Evolutionary conservation across 2,888 invertebrate genomes (phyloP), one percentile per base, ranked within the genome.

Genomic region (Nomada flava): DNA sequence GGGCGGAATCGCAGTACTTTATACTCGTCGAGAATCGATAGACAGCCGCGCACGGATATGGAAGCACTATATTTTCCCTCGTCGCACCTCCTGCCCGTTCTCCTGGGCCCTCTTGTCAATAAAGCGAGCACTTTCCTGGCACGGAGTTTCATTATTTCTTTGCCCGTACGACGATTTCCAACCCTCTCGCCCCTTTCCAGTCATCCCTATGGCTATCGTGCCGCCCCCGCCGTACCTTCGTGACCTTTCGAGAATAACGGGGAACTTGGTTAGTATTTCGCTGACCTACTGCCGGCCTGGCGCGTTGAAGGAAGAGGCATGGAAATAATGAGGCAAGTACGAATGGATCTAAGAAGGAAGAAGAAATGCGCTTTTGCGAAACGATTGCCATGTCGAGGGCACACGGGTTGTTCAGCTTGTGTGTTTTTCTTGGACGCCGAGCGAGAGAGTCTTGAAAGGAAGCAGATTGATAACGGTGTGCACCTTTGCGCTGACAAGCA

Each of bases 11-110:
- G 89, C 89, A 88, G 89, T 92, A 91, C 92, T 92, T 92, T 92
- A 91, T 92, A 91, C 91, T 91, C 92, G 89, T 88, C 87, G 90
- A 89, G 89, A 91, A 91, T 91, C 91, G 91, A 90, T 90, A 90
- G 90, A 89, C 90, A 88, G 88, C 84, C 86, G 81, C 84, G 88
- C 87, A 78, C 89, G 90, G 89, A 90, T 90, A 91, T 91, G 89
- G 88, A 90, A 87, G 90, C 89, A 88, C 88, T 90, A 88, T 89
- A 87, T 87, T 88, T 85, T 88, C 88, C 82, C 84, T 86, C 85
- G 85, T 87, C 89, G 88, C 88, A 83, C 83, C 89, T 89, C 84
- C 83, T 72, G 80, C 64, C 82, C 82, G 85, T 82, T 79, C 79
- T 70, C 36, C 84, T 83, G 83, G 88, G 87, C 83, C 83, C 90